Evolutionary conservation across 2,888 invertebrate species (phyloP).

Genomic region (Aleiodes alternator): DNA sequence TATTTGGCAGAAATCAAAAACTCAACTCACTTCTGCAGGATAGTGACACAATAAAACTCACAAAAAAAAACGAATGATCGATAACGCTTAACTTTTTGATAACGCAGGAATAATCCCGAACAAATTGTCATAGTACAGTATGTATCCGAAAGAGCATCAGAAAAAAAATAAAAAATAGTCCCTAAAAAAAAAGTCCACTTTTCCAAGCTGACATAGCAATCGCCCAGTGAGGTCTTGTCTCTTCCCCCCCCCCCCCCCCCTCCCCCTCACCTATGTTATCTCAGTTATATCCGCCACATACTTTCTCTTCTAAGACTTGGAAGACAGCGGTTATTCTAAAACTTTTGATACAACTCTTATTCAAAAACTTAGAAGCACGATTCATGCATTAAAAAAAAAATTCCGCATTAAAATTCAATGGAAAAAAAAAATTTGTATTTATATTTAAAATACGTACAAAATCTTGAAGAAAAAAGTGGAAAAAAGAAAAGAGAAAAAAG

Average conservation of each 20-base stretch:
- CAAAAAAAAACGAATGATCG: no score
- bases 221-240: constrained; percentile 34
- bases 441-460: no score
- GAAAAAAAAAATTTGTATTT: no score
- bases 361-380: not conserved
- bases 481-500: no score
- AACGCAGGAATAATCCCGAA: constrained; percentile 38
- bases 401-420: no score
- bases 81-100: no score
- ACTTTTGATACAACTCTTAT: constrained; percentile 21
- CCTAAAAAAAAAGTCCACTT: constrained; percentile 46
- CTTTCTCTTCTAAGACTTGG: constrained; percentile 10
- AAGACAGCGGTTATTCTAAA: not conserved
- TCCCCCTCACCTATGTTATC: not conserved
- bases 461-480: no score
- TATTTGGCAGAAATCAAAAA: no score
- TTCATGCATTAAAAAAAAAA: constrained; percentile 21
- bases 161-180: constrained; percentile 44
- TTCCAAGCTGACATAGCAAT: constrained; percentile 58
- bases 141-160: constrained; percentile 31
- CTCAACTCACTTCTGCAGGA: no score
- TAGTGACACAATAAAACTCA: no score
- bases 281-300: not conserved
- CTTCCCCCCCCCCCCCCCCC: not conserved
- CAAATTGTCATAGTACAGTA: constrained; percentile 2